Conservation (phyloP, 2,113 vertebrate species). For the Odontesthes bonariensis region DNA sequence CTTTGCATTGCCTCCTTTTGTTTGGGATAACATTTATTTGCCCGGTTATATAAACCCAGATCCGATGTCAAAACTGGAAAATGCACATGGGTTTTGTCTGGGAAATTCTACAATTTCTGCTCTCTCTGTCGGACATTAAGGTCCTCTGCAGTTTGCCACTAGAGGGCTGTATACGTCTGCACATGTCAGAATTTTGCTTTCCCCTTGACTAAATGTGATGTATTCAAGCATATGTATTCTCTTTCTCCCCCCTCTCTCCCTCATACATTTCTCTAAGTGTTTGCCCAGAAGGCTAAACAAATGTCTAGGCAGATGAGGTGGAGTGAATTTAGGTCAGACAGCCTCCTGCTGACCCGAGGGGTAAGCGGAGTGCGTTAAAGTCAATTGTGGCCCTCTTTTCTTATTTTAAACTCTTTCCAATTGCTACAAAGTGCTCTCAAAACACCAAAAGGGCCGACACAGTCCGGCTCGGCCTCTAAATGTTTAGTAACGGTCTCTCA, state of each 20-base stretch:
- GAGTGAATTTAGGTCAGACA: conserved; percentile 85
- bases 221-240: conserved; percentile 79
- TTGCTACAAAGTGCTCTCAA: conserved; percentile 47
- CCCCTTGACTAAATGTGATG: conserved; percentile 70
- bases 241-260: conserved; percentile 45
- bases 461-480: neutral
- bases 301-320: conserved; percentile 85
- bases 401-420: conserved; percentile 41
- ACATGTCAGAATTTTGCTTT: conserved; percentile 56
- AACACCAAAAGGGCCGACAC: conserved; percentile 7
- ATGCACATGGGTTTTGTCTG: conserved; percentile 43
- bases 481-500: conserved; percentile 26
- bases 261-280: conserved; percentile 85
- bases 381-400: conserved; percentile 67
- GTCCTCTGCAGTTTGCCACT: conserved; percentile 70
- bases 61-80: conserved; percentile 52
- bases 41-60: conserved; percentile 25
- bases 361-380: conserved; percentile 71
- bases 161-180: conserved; percentile 83
- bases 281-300: conserved; percentile 88
- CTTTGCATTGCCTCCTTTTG: conserved; percentile 29
- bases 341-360: conserved; percentile 76
- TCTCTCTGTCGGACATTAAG: conserved; percentile 26
- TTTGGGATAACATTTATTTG: conserved; percentile 54
- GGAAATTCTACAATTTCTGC: conserved; percentile 50